phyloP scores from a whole-genome alignment of 1,140 invertebrate species.

The Telenomus remus region DNA sequence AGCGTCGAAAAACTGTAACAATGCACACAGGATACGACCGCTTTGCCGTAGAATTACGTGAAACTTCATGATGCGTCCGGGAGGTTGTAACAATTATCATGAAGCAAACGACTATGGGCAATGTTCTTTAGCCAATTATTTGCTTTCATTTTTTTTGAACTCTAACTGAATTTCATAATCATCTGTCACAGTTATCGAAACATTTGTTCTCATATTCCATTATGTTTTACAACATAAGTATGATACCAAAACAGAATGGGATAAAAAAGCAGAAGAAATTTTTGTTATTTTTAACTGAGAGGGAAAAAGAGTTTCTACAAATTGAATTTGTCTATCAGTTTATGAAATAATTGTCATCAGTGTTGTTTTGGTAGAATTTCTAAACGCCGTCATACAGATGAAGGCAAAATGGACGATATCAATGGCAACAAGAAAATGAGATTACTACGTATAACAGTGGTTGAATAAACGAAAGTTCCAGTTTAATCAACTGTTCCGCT shows the following conservation, averaged over 20 bases:
- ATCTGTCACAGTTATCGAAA: too few relatives aligned
- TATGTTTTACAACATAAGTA: too few relatives aligned
- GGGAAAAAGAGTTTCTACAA: too few relatives aligned
- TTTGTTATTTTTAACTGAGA: too few relatives aligned
- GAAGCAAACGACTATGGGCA: constrained; percentile 28
- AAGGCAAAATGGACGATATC: too few relatives aligned
- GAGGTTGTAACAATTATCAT: constrained; percentile 47
- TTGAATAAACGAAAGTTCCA: constrained; percentile 29
- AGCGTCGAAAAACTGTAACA: constrained; percentile 30
- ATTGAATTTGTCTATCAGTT: too few relatives aligned
- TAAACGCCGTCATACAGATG: too few relatives aligned
- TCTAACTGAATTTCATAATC: constrained; percentile 5
- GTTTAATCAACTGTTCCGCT: constrained; percentile 17
- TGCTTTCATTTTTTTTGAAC: constrained; percentile 20
- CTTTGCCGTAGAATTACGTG: constrained; percentile 34
- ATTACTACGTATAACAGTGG: constrained; percentile 25
- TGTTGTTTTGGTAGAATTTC: too few relatives aligned
- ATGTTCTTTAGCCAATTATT: constrained; percentile 41
- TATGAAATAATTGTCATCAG: too few relatives aligned
- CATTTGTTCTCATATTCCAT: too few relatives aligned
- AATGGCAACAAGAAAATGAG: constrained; percentile 8
- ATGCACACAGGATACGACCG: constrained; percentile 35
- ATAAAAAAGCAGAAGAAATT: too few relatives aligned
- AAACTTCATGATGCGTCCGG: constrained; percentile 25
- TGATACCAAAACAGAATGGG: too few relatives aligned